phyloP scores from a whole-genome alignment of 1,140 invertebrate genomes.

The Sycophila sp. region DNA sequence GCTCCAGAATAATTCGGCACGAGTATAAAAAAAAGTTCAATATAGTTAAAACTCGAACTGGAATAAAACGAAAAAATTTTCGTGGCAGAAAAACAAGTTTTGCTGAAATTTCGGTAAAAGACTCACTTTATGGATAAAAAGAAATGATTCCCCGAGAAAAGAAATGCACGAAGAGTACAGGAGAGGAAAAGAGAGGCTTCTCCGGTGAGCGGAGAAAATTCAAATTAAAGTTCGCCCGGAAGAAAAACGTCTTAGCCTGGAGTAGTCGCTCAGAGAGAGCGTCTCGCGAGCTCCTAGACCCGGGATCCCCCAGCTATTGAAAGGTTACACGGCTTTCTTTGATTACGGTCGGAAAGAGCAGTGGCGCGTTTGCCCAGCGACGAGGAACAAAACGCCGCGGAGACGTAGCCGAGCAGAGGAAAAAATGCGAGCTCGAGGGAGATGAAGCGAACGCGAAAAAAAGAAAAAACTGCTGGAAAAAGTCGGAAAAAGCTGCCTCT shows the following conservation, averaged over 20 bases:
- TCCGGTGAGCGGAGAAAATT: too few species aligned
- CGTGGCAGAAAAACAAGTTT: too few species aligned
- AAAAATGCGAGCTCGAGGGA: background rate
- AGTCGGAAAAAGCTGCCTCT: background rate
- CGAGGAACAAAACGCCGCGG: background rate
- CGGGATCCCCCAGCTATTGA: background rate
- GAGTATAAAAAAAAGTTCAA: too few species aligned
- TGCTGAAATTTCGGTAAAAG: too few species aligned
- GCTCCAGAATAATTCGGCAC: too few species aligned
- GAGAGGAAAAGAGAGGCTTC: too few species aligned
- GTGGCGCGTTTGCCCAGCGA: background rate
- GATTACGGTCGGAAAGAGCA: constrained; percentile 14
- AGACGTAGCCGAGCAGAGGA: background rate
- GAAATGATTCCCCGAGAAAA: too few species aligned
- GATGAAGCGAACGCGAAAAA: background rate
- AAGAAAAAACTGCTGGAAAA: background rate
- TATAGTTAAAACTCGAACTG: too few species aligned
- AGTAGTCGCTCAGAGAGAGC: too few species aligned
- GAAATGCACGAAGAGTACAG: too few species aligned
- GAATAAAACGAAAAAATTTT: too few species aligned
- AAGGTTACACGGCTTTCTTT: constrained; percentile 4
- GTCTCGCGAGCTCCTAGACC: background rate
- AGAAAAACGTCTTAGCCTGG: background rate
- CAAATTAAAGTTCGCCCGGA: background rate
- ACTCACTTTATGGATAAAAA: too few species aligned